Conservation (phyloP, 2,113 vertebrate species). For the Urocitellus parryii region DNA sequence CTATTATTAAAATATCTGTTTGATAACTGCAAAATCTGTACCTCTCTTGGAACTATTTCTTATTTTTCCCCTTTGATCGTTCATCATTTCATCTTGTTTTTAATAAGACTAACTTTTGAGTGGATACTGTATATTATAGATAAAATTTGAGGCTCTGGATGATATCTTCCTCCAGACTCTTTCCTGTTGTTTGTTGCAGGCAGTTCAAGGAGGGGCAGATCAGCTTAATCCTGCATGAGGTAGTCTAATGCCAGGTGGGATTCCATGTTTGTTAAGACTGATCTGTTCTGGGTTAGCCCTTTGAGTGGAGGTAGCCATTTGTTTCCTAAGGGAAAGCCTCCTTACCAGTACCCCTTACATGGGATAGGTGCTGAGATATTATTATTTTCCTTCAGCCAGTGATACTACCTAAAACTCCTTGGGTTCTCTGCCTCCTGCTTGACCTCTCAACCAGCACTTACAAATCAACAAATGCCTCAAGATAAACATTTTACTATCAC, state of each 20-base stretch:
- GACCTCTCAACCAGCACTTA: not conserved
- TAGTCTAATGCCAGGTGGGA: not conserved
- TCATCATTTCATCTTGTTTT: not conserved
- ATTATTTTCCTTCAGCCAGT: not conserved
- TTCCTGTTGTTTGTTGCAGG: not conserved
- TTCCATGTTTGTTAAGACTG: not conserved
- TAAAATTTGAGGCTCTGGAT: not conserved
- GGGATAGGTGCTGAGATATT: not conserved
- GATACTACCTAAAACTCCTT: not conserved
- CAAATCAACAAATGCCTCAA: not conserved
- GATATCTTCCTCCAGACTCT: not conserved
- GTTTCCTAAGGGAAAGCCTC: not conserved
- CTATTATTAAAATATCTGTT: constrained; percentile 34
- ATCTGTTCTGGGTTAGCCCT: not conserved
- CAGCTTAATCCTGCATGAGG: not conserved
- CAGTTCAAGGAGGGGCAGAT: not conserved
- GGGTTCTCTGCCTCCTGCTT: not conserved
- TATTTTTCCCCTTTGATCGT: not conserved
- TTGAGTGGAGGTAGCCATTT: no score
- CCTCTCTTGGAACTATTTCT: not conserved
- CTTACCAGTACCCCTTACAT: not conserved
- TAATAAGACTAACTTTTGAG: not conserved
- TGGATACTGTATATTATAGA: not conserved
- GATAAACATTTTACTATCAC: not conserved
- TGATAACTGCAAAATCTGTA: not conserved